A percentile compares a stretch with the other conserved stretches of the same genome.
These are phyloP conservation scores for Drosophila infuscata DNA, from an alignment of 2,888 invertebrate species.

Conservation along the genomic window DNA sequence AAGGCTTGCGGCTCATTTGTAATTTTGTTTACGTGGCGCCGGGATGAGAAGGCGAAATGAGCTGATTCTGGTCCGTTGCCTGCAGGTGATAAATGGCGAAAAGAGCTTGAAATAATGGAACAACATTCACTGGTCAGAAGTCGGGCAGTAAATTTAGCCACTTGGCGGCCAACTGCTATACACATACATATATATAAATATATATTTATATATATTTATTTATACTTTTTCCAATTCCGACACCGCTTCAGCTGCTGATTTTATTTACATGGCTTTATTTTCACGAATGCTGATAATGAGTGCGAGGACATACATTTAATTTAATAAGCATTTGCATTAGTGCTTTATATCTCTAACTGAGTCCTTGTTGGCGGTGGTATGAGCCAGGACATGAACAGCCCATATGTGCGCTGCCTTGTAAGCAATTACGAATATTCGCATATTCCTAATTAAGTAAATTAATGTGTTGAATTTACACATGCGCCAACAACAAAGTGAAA, in stretches of 20 bases:
- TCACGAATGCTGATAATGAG: constrained; percentile 21
- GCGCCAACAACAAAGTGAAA: constrained; percentile 69
- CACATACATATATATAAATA: neutral
- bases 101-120: constrained; percentile 74
- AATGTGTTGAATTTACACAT: constrained; percentile 74
- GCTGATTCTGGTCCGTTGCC: constrained; percentile 30
- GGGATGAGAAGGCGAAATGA: constrained; percentile 8
- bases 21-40: constrained; percentile 48
- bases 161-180: constrained; percentile 20
- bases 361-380: constrained; percentile 12
- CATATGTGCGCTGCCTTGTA: constrained; percentile 72
- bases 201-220: constrained; percentile 1
- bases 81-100: constrained; percentile 78
- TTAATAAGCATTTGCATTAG: constrained; percentile 75
- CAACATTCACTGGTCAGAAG: constrained; percentile 64
- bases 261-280: constrained; percentile 34
- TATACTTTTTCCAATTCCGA: neutral
- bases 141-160: constrained; percentile 48
- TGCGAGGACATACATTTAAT: constrained; percentile 66
- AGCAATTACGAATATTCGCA: constrained; percentile 76
- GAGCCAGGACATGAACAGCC: constrained; percentile 25
- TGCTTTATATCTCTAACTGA: constrained; percentile 46
- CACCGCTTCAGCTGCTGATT: constrained; percentile 1
- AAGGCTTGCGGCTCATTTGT: constrained; percentile 52
- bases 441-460: constrained; percentile 78